Evolutionary conservation across 2,113 vertebrate species (phyloP), one percentile per base, ranked within the genome.

Genomic region (Chroicocephalus ridibundus): DNA sequence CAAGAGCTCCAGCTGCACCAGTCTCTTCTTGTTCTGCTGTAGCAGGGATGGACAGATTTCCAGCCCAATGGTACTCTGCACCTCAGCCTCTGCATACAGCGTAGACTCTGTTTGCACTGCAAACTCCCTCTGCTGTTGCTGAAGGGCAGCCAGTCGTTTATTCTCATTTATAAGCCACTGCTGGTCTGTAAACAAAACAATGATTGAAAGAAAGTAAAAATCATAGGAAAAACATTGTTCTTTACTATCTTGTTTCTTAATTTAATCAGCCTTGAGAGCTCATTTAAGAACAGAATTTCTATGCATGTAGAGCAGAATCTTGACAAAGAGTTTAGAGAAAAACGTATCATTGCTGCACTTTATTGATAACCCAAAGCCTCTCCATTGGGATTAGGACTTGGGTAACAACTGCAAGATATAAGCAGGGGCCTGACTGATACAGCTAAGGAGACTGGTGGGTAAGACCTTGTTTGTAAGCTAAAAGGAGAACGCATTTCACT

Each of bases 91-190:
- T 64, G 78, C 81, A 29, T 44, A 93, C 24, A 94, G 93, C 1
- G 93, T 49, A 25, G 94, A 36, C 46, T 99, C 99, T 38, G 98
- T 98, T 76, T 99, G 99, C 44, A 98, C 98, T 32, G 97, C 95
- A 93, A 98, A 98, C 40, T 98, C 98, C 32, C 97, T 98, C 91
- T 97, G 95, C 86, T 84, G 98, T 22, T 97, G 97, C 62, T 98
- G 98, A 20, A 95, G 95, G 51, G 96, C 75, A 80, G 95, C 91
- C 75, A 98, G 97, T n/a, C 91, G 98, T 82, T 97, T 97, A 70
- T 98, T 98, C 97, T 99, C 98, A 95, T 98, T 98, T 55, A 98
- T 85, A 90, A 99, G 98, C 99, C 99, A 99, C 97, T 98, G 98
- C 84, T 99, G 98, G 94, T 99, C 99, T 99, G 96, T 76, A 91